Percentiles rank a stretch among this genome's conserved stretches.
phyloP scores from a whole-genome alignment of 2,888 invertebrate genomes.

The Galerucella pusilla region DNA sequence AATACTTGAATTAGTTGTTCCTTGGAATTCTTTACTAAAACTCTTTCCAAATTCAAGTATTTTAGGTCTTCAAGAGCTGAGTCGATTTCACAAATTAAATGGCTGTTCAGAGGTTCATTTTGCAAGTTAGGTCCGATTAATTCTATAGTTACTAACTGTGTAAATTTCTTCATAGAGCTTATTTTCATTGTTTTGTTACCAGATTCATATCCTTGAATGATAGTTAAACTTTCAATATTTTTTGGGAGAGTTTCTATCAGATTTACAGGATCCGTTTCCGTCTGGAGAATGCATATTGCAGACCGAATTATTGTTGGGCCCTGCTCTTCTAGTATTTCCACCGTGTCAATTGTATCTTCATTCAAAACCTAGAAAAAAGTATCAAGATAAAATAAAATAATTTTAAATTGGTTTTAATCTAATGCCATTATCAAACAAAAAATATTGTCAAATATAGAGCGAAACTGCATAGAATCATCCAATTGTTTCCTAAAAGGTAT shows the following conservation, averaged over 20 bases:
- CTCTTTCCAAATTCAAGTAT: constrained; percentile 68
- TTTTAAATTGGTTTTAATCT: too few species aligned
- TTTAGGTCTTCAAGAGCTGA: constrained; percentile 65
- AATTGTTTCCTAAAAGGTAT: too few species aligned
- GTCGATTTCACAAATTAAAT: constrained; percentile 66
- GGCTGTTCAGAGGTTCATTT: constrained; percentile 54
- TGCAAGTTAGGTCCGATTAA: constrained; percentile 68
- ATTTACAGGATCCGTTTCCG: constrained; percentile 62
- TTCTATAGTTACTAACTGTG: constrained; percentile 70
- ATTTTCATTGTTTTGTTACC: constrained; percentile 65
- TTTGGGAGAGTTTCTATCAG: constrained; percentile 65
- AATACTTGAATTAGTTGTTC: constrained; percentile 62
- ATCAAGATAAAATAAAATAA: neutral
- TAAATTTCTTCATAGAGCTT: constrained; percentile 65
- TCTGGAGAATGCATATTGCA: constrained; percentile 69
- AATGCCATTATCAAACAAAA: too few species aligned
- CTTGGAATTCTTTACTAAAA: constrained; percentile 58
- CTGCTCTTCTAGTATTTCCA: constrained; percentile 61
- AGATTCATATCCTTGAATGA: constrained; percentile 69
- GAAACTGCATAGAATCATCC: too few species aligned
- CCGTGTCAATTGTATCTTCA: constrained; percentile 61
- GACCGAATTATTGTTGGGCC: constrained; percentile 63
- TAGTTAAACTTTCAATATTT: constrained; percentile 68
- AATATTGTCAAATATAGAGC: too few species aligned
- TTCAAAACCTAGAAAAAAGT: constrained; percentile 60